Base-by-base conservation (phyloP, 64 coral and sea anemone genomes). In the Dendrophyllia cribrosa region DNA sequence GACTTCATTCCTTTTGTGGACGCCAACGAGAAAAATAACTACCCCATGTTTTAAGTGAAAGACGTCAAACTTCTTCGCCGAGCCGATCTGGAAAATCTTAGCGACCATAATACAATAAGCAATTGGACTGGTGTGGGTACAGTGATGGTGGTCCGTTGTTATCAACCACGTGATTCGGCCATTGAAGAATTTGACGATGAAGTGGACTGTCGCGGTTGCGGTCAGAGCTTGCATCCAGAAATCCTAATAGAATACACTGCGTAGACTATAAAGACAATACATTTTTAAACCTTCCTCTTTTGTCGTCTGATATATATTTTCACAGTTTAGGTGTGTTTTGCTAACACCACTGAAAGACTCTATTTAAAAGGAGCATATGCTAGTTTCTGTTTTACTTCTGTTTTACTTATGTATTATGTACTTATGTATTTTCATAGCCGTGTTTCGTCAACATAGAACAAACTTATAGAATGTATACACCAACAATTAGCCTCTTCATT, bases 1-100 rank as follows among this genome's bases (percentile, higher is more conserved):
- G 79, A 75, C 66, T 75, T 43, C 82, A 92, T 92, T 25, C 82
- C 81, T 16, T 77, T 77, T 92, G 90, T 86, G 43, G 81, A 92
- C 89, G 21, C 49, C 0, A 24, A 73, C 3, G 89, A 56, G 78
- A 58, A 44, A 69, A 91, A 91, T 53, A 91, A 91, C 66, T 81
- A 79, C 17, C 76, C 89, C 3, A 91, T 91, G 66, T 91, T 91
- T 47, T 45, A 67, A 3, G 74, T 89, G 4, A 64, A 76, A 51
- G 61, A 73, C 17, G 44, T 72, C 58, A 76, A 76, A 77, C 17
- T 77, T 19, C 17, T 76, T 9, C 88, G 88, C 19, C 9, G 88
- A 12, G 75, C 74, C 6, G 62, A 89, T 49, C 75, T 79, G 20
- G 66, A 79, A 26, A 67, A 89, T 51, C 88, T 79, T 15, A 56